A percentile compares a stretch with the other conserved stretches of the same genome.
These are phyloP conservation scores for Blastomussa wellsi DNA, from an alignment of 92 coral and sea anemone species.

Conservation along the genomic window DNA sequence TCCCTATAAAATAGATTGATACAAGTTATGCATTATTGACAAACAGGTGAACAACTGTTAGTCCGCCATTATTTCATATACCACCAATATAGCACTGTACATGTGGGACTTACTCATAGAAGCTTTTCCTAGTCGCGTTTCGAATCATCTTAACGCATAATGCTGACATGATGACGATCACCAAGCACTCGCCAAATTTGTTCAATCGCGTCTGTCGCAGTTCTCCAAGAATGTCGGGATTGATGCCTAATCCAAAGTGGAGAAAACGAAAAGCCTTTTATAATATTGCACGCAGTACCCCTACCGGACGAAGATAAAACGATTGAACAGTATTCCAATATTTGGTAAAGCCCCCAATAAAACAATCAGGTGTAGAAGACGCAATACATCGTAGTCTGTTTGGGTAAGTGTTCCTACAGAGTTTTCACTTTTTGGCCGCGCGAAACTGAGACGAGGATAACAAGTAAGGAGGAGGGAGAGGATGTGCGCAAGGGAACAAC, in stretches of 20 bases:
- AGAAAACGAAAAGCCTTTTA: neutral
- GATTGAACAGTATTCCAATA: no score
- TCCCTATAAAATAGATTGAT: neutral
- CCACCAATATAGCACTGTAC: neutral
- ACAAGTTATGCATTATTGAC: neutral
- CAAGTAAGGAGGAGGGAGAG: no score
- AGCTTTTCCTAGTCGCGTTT: neutral
- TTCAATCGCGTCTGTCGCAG: neutral
- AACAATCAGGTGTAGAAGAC: no score
- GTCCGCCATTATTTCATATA: neutral
- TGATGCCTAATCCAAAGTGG: neutral
- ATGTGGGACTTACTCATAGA: neutral
- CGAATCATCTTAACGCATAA: neutral
- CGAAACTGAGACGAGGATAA: no score
- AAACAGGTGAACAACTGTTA: neutral
- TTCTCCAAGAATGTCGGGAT: neutral
- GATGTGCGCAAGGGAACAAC: no score
- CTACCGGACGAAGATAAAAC: no score
- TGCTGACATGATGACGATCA: neutral
- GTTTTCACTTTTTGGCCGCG: no score
- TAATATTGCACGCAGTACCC: neutral
- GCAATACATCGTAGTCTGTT: no score
- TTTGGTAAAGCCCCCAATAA: no score
- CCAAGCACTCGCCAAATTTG: neutral
- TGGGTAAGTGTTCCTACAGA: no score